A percentile compares a stretch with the other conserved stretches of the same genome.
Conservation (phyloP, 2,797 vertebrate species). For the Chaunax sp. region DNA sequence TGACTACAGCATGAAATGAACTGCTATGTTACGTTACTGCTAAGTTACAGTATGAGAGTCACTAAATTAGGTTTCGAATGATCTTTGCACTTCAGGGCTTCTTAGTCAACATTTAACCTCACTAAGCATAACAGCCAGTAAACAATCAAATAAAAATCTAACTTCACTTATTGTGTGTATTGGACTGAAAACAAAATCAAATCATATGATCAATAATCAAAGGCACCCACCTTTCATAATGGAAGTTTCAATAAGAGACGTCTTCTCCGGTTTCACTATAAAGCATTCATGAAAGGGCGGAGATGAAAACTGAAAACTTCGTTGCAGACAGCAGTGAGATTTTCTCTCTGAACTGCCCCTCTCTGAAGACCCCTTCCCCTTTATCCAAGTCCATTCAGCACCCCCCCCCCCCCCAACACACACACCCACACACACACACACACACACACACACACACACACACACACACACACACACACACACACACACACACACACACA, state of each 20-base stretch:
- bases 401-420: conserved; percentile 34
- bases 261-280: conserved; percentile 63
- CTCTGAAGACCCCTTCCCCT: conserved; percentile 48
- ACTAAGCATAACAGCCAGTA: too few relatives aligned
- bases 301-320: conserved; percentile 66
- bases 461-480: conserved; percentile 39
- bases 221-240: conserved; percentile 79
- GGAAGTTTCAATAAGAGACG: conserved; percentile 41
- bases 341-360: conserved; percentile 60
- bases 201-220: conserved; percentile 4
- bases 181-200: not conserved
- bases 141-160: not conserved
- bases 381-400: conserved; percentile 73
- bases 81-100: too few relatives aligned
- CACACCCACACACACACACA: conserved; percentile 62
- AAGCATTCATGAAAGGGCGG: conserved; percentile 67
- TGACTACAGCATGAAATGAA: not conserved
- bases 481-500: conserved; percentile 44
- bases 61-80: too few relatives aligned
- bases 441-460: conserved; percentile 44
- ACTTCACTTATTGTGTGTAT: not conserved
- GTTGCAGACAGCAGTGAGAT: conserved; percentile 65
- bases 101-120: too few relatives aligned
- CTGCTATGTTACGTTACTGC: too few relatives aligned
- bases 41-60: too few relatives aligned